phyloP scores from a whole-genome alignment of 2,888 invertebrate genomes.

The Orgyia antiqua region DNA sequence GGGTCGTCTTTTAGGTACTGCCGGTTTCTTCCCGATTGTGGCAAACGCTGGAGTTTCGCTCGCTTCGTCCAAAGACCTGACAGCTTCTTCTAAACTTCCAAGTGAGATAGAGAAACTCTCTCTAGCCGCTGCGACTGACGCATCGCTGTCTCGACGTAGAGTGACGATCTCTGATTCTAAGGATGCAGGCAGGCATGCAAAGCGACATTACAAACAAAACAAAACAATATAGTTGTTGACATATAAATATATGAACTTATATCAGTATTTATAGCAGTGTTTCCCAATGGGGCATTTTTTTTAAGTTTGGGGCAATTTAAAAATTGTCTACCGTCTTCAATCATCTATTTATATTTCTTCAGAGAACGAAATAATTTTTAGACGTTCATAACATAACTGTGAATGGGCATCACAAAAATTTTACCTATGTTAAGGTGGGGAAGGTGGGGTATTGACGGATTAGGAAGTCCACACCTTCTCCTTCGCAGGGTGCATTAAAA shows the following conservation, averaged over 20 bases:
- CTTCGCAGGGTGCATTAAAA: too few species aligned
- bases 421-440: too few species aligned
- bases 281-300: too few species aligned
- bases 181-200: conserved; percentile 37
- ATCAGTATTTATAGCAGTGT: not conserved
- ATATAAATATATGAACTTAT: not conserved
- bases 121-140: conserved; percentile 60
- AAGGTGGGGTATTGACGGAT: too few species aligned
- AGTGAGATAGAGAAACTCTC: conserved; percentile 71
- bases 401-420: too few species aligned
- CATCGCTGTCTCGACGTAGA: conserved; percentile 72
- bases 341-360: too few species aligned
- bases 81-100: conserved; percentile 68
- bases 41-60: conserved; percentile 61
- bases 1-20: conserved; percentile 75
- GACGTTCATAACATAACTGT: too few species aligned
- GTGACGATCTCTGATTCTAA: conserved; percentile 75
- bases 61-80: conserved; percentile 62
- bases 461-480: too few species aligned
- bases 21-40: conserved; percentile 69
- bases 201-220: conserved; percentile 30
- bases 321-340: too few species aligned
- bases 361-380: too few species aligned
- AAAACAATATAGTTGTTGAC: conserved; percentile 9
- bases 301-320: too few species aligned